Conservation (phyloP, 2,113 vertebrate genomes). For the Upupa epops region DNA sequence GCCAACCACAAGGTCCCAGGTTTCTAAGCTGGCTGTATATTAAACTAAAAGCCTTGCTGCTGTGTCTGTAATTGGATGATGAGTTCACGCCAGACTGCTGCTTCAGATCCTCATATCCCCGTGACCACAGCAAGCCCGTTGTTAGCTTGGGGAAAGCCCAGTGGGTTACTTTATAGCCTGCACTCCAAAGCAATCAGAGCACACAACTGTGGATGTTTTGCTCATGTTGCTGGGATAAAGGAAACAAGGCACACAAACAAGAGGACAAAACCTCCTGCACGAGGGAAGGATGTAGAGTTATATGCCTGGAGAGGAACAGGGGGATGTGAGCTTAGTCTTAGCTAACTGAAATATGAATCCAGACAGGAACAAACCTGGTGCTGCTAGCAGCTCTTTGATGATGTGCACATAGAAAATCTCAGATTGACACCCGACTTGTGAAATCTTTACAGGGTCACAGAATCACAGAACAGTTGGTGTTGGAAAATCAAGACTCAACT, state of each 20-base stretch:
- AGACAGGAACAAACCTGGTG: background rate
- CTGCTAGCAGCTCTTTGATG: background rate
- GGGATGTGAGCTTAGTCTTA: background rate
- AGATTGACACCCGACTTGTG: background rate
- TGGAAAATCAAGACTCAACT: background rate
- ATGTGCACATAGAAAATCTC: background rate
- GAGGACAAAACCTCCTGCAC: background rate
- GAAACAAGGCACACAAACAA: background rate
- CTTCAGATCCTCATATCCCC: background rate
- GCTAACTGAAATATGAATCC: background rate
- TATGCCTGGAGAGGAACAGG: fast-evolving
- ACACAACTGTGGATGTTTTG: background rate
- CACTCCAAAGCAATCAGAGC: background rate
- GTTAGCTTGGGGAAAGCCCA: background rate
- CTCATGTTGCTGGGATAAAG: background rate
- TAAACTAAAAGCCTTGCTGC: background rate
- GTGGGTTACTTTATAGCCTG: background rate
- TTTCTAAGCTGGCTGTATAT: background rate
- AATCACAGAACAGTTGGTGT: background rate
- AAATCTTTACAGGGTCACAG: background rate
- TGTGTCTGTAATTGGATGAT: background rate
- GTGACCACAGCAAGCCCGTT: background rate
- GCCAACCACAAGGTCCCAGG: background rate
- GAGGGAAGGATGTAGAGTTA: background rate
- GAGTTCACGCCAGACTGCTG: background rate